These are phyloP conservation scores for Pomacea canaliculata DNA, from an alignment of 2,888 invertebrate genomes.

Conservation along the genomic window DNA sequence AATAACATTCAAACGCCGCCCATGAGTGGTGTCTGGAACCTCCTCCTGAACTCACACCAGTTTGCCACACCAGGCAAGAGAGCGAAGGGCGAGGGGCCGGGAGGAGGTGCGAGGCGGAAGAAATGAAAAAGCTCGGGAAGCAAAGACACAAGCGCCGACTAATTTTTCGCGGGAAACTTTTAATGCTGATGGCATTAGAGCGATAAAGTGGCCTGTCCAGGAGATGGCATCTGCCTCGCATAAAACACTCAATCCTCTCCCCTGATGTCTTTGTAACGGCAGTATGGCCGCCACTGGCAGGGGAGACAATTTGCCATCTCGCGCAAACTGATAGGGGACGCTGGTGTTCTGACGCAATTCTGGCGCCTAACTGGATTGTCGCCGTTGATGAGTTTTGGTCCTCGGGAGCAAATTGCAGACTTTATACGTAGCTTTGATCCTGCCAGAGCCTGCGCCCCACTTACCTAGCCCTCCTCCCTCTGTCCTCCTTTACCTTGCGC, in stretches of 20 bases:
- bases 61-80: too few relatives aligned
- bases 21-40: too few relatives aligned
- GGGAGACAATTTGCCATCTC: slow-evolving; percentile 23
- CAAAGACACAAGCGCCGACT: slow-evolving; percentile 26
- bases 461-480: too few relatives aligned
- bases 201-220: slow-evolving; percentile 27
- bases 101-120: neutral
- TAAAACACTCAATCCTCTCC: slow-evolving; percentile 26
- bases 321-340: slow-evolving; percentile 10
- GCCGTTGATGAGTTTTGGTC: slow-evolving; percentile 13
- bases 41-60: too few relatives aligned
- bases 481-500: too few relatives aligned
- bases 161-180: slow-evolving; percentile 28
- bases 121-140: slow-evolving; percentile 9
- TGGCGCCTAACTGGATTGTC: slow-evolving; percentile 18
- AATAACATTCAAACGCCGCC: too few relatives aligned
- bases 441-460: too few relatives aligned
- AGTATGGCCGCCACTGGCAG: slow-evolving; percentile 3
- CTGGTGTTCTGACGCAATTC: slow-evolving; percentile 14
- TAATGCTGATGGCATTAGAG: slow-evolving; percentile 26
- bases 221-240: slow-evolving; percentile 25
- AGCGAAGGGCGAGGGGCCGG: neutral
- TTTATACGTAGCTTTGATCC: too few relatives aligned
- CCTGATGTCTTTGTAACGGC: slow-evolving; percentile 10
- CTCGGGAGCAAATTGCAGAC: slow-evolving; percentile 3